Evolutionary conservation across 2,797 vertebrate genomes (phyloP).

Genomic region (Emydoidea blandingii): DNA sequence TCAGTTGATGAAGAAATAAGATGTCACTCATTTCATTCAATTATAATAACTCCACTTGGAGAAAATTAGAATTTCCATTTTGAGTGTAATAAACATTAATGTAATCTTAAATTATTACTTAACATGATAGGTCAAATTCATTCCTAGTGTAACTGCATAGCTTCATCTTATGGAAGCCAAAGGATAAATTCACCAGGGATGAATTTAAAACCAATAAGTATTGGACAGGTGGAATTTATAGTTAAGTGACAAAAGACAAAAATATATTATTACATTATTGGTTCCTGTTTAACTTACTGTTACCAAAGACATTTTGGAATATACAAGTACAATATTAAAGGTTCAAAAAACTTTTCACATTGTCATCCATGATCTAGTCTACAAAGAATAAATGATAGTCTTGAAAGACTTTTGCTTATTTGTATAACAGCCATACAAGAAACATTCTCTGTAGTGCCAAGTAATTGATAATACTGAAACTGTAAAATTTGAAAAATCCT

Average conservation of each 20-base stretch:
- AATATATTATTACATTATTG: neutral
- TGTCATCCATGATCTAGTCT: neutral
- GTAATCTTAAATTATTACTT: neutral
- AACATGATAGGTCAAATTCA: neutral
- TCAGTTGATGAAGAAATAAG: neutral
- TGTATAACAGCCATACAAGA: neutral
- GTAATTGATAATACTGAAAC: neutral
- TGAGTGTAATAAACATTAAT: neutral
- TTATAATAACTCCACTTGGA: too few relatives aligned
- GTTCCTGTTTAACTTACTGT: neutral
- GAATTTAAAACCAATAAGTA: fast-evolving
- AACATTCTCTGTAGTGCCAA: neutral
- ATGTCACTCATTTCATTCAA: neutral
- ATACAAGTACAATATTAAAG: neutral
- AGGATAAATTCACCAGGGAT: neutral
- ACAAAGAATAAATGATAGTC: neutral
- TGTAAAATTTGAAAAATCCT: neutral
- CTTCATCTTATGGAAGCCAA: neutral
- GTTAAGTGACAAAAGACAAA: neutral
- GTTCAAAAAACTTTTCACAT: neutral
- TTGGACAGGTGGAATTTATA: neutral
- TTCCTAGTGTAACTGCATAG: neutral
- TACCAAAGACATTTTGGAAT: neutral
- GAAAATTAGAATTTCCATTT: neutral
- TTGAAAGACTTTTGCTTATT: neutral